phyloP scores from a whole-genome alignment of 2,113 vertebrate genomes.

The Bubo scandiacus region DNA sequence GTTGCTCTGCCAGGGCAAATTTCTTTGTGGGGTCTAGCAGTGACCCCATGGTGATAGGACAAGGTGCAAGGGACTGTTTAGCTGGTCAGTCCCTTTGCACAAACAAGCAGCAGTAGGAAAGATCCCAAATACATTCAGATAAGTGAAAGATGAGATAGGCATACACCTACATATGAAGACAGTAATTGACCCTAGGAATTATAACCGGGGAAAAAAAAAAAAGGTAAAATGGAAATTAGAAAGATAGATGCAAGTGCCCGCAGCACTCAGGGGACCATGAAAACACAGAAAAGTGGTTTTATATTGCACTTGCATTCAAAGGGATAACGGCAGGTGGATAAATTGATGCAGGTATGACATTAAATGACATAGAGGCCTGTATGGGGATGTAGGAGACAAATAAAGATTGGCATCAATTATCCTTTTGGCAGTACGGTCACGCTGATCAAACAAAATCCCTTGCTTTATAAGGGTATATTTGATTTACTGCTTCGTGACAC shows the following conservation, averaged over 20 bases:
- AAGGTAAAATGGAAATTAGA: background rate
- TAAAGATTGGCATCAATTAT: background rate
- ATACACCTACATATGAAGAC: accelerated
- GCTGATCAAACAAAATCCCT: background rate
- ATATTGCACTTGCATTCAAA: background rate
- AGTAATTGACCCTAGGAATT: background rate
- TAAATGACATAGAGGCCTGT: background rate
- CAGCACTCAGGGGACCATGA: background rate
- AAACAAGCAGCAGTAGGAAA: background rate
- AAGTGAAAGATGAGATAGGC: background rate
- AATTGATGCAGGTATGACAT: background rate
- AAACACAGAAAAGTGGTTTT: background rate
- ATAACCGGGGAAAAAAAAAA: background rate
- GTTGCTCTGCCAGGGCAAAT: background rate
- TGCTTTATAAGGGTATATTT: background rate
- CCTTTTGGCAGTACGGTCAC: background rate
- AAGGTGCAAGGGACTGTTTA: background rate
- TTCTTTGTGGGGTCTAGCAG: background rate
- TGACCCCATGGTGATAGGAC: background rate
- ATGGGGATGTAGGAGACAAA: background rate
- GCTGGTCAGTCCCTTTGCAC: background rate
- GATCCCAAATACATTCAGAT: background rate
- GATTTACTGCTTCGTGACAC: background rate
- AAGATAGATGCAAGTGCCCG: background rate
- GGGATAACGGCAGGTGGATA: background rate